Conservation (phyloP, 1,140 invertebrate genomes). For the Drosophila triauraria region DNA sequence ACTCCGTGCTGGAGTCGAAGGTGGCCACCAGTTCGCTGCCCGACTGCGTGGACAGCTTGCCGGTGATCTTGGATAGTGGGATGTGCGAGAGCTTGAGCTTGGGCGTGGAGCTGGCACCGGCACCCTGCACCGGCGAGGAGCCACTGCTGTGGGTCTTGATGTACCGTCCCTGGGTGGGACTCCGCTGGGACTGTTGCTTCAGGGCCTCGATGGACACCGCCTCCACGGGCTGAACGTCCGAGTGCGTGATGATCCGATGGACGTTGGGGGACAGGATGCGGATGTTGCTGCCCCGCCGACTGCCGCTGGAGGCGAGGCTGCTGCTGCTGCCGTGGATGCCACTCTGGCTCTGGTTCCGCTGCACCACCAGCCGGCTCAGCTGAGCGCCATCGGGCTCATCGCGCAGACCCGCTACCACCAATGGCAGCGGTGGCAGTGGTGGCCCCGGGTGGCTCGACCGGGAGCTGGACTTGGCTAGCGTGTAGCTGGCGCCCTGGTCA, state of each 20-base stretch:
- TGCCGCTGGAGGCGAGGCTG: constrained; percentile 65
- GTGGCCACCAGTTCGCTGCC: constrained; percentile 82
- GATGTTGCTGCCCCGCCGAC: constrained; percentile 76
- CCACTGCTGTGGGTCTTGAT: constrained; percentile 45
- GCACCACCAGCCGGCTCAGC: constrained; percentile 63
- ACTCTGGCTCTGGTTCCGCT: constrained; percentile 54
- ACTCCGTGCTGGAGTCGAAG: constrained; percentile 70
- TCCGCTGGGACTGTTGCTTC: constrained; percentile 50
- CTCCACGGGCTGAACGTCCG: constrained; percentile 68
- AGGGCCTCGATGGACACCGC: constrained; percentile 75
- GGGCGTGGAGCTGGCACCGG: constrained; percentile 23
- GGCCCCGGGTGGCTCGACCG: constrained; percentile 20
- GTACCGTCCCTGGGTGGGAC: constrained; percentile 60
- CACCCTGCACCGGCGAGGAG: background rate
- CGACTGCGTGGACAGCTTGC: constrained; percentile 77
- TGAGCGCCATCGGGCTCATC: constrained; percentile 73
- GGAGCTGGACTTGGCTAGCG: constrained; percentile 35
- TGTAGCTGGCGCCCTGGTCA: constrained; percentile 64
- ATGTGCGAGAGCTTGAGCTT: constrained; percentile 74
- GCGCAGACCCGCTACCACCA: constrained; percentile 66
- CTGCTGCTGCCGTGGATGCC: constrained; percentile 61
- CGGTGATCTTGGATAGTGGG: constrained; percentile 80
- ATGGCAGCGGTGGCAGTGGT: constrained; percentile 29
- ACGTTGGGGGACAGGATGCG: constrained; percentile 81
- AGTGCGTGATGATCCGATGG: constrained; percentile 78